These are phyloP conservation scores for Amorpha juglandis DNA, from an alignment of 2,888 invertebrate species.

Conservation along the genomic window DNA sequence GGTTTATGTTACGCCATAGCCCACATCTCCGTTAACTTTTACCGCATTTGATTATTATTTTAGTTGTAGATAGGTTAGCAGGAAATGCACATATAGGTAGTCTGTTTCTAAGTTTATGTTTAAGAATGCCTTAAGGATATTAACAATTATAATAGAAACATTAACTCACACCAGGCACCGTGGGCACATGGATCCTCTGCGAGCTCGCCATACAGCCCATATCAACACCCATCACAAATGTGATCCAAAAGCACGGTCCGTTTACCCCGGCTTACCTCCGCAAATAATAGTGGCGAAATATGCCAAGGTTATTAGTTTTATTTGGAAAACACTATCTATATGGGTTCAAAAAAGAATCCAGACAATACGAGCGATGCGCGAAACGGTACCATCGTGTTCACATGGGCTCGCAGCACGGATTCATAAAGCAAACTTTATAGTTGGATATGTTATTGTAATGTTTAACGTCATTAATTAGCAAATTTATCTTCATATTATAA, in stretches of 20 bases:
- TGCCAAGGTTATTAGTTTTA: constrained; percentile 58
- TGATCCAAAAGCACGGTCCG: constrained; percentile 27
- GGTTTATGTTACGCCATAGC: too few relatives aligned
- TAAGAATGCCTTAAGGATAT: too few relatives aligned
- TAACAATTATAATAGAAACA: background rate
- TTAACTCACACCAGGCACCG: constrained; percentile 50
- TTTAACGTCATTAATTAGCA: too few relatives aligned
- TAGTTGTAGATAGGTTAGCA: too few relatives aligned
- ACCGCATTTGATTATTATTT: too few relatives aligned
- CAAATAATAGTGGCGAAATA: constrained; percentile 43
- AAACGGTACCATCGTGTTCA: constrained; percentile 49
- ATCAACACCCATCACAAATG: constrained; percentile 45
- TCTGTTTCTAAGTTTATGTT: too few relatives aligned
- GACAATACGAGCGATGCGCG: constrained; percentile 59
- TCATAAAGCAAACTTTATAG: background rate
- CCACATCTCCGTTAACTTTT: too few relatives aligned
- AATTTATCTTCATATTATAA: too few relatives aligned
- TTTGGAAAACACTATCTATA: constrained; percentile 43
- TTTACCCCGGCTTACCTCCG: constrained; percentile 33
- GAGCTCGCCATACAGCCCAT: constrained; percentile 75
- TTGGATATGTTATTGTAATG: constrained; percentile 2
- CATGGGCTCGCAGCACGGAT: background rate
- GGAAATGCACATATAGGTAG: too few relatives aligned
- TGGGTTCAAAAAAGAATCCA: constrained; percentile 30
- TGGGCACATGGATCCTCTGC: constrained; percentile 50